Conservation (phyloP, 2,888 invertebrate species). For the Chromoteleia sp. region DNA sequence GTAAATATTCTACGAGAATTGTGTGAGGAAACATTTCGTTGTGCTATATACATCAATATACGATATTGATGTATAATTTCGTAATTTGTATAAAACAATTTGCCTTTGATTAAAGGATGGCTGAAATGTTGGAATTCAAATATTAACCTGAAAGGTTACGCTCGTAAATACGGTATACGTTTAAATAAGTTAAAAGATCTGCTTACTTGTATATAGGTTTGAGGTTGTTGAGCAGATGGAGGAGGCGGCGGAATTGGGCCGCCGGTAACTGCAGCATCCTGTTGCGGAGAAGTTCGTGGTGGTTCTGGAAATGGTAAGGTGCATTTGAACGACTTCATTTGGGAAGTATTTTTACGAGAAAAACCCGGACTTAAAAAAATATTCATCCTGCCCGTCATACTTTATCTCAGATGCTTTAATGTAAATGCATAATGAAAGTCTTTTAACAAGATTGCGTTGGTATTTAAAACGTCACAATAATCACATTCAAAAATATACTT, state of each 20-base stretch:
- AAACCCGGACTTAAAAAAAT: constrained; percentile 1
- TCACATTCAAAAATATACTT: neutral
- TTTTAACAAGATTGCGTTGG: neutral
- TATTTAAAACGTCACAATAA: neutral
- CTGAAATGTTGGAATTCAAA: constrained; percentile 1
- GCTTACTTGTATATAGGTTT: constrained; percentile 82
- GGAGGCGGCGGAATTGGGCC: constrained; percentile 84
- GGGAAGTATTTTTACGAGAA: constrained; percentile 12
- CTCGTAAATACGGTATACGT: neutral
- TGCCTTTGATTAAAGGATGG: constrained; percentile 24
- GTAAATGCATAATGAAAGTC: neutral
- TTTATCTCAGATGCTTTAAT: constrained; percentile 8
- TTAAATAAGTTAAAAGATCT: constrained; percentile 45
- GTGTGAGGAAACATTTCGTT: no score
- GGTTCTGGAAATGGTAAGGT: constrained; percentile 87
- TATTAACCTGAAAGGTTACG: constrained; percentile 4
- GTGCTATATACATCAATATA: no score
- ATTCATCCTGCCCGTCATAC: neutral
- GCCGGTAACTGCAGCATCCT: constrained; percentile 87
- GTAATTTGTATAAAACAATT: neutral
- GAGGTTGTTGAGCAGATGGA: constrained; percentile 81
- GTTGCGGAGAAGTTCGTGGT: constrained; percentile 91
- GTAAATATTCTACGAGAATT: no score
- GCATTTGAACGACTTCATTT: constrained; percentile 44
- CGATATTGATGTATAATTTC: neutral